phyloP scores from a whole-genome alignment of 2,113 vertebrate species.

The Equus quagga region DNA sequence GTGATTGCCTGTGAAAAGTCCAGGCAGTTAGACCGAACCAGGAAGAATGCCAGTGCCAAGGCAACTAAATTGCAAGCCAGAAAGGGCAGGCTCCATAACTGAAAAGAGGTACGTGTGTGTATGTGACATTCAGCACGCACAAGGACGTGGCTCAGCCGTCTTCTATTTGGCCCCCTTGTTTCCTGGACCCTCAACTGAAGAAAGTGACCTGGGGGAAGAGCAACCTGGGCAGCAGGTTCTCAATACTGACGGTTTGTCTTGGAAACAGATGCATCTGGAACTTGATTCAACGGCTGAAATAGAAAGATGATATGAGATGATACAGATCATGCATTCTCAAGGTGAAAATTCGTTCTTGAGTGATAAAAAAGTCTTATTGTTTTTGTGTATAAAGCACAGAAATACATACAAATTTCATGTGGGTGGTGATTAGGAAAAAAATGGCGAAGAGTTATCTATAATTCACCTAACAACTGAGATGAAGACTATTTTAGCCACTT shows the following conservation, averaged over 20 bases:
- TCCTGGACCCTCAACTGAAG: neutral
- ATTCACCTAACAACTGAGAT: neutral
- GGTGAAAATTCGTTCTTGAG: neutral
- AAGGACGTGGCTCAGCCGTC: neutral
- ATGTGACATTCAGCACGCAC: rapidly evolving
- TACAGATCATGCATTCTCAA: neutral
- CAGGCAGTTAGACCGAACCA: neutral
- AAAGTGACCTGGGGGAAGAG: neutral
- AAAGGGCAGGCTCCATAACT: too few relatives aligned
- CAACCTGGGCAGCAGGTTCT: neutral
- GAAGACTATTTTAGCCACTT: neutral
- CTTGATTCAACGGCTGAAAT: neutral
- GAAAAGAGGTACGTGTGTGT: rapidly evolving
- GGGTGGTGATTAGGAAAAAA: neutral
- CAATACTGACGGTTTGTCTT: neutral
- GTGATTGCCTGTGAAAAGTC: neutral
- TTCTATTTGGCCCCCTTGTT: too few relatives aligned
- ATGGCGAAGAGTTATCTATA: neutral
- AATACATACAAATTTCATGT: neutral
- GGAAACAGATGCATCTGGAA: neutral
- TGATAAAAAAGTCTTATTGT: neutral
- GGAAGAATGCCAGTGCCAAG: too few relatives aligned
- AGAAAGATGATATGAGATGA: neutral
- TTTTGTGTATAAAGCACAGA: neutral
- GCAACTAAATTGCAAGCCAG: neutral